Percentiles rank a stretch among this genome's conserved stretches.
phyloP scores from a whole-genome alignment of 1,140 invertebrate genomes.

The Artemia franciscana region DNA sequence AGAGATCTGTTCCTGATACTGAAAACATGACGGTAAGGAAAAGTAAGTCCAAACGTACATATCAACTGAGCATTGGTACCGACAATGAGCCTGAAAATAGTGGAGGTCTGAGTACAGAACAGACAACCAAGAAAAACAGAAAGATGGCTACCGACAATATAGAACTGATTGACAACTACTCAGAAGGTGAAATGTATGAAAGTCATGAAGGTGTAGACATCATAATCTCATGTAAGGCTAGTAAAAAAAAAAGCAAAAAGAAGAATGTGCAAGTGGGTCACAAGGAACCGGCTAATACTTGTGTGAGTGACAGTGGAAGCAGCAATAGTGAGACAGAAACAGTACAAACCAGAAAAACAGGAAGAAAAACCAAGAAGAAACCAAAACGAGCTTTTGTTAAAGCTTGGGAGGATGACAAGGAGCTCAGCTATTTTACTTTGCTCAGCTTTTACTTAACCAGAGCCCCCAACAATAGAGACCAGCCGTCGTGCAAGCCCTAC shows the following conservation, averaged over 20 bases:
- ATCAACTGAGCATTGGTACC: not conserved
- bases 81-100: not conserved
- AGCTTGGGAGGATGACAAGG: not conserved
- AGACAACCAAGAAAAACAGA: not conserved
- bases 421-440: not conserved
- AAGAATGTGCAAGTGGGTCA: not conserved
- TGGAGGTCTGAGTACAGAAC: not conserved
- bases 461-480: not conserved
- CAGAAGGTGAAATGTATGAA: not conserved
- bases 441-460: too few species aligned
- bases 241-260: too few species aligned
- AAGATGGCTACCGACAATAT: not conserved
- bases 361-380: not conserved
- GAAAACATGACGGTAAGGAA: not conserved
- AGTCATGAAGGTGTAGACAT: not conserved
- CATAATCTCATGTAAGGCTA: not conserved
- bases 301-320: not conserved
- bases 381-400: not conserved
- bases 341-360: not conserved
- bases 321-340: not conserved
- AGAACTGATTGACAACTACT: not conserved
- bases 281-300: not conserved
- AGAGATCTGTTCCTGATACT: not conserved
- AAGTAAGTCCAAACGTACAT: not conserved
- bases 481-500: not conserved